A percentile compares a stretch with the other conserved stretches of the same genome.
Evolutionary conservation across 64 coral and sea anemone species (phyloP).

Genomic region (Montipora efflorescens): DNA sequence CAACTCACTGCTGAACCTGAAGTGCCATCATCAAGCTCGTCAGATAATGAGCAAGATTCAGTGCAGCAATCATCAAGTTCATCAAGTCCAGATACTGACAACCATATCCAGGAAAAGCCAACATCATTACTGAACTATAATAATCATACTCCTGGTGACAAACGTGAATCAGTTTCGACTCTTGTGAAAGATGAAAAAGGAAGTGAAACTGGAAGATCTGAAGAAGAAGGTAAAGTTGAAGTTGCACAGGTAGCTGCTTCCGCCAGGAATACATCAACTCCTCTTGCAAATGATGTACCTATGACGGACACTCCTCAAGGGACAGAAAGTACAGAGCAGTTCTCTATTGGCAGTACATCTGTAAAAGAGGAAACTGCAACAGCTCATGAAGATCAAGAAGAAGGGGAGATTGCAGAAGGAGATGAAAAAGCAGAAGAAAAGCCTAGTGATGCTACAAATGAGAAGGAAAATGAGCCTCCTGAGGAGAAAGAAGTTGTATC

Average conservation of each 20-base stretch:
- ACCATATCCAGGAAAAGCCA: not conserved
- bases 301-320: not conserved
- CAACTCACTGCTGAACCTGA: slow-evolving; percentile 6
- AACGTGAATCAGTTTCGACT: not conserved
- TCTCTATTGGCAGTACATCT: not conserved
- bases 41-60: slow-evolving; percentile 21
- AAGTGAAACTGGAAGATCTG: not conserved
- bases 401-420: not conserved
- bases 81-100: slow-evolving; percentile 2
- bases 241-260: not conserved
- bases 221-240: slow-evolving; percentile 2
- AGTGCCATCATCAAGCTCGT: slow-evolving; percentile 28
- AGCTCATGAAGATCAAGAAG: not conserved
- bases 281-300: not conserved
- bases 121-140: slow-evolving; percentile 7
- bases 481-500: not conserved
- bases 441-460: not conserved
- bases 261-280: not conserved
- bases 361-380: not conserved
- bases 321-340: not conserved
- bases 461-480: slow-evolving; percentile 30
- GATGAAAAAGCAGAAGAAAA: not conserved
- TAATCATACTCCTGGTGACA: not conserved
- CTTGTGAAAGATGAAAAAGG: not conserved
- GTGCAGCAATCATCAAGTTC: slow-evolving; percentile 36